These are phyloP conservation scores for Pachyseris speciosa DNA, from an alignment of 64 coral and sea anemone genomes.

Conservation along the genomic window DNA sequence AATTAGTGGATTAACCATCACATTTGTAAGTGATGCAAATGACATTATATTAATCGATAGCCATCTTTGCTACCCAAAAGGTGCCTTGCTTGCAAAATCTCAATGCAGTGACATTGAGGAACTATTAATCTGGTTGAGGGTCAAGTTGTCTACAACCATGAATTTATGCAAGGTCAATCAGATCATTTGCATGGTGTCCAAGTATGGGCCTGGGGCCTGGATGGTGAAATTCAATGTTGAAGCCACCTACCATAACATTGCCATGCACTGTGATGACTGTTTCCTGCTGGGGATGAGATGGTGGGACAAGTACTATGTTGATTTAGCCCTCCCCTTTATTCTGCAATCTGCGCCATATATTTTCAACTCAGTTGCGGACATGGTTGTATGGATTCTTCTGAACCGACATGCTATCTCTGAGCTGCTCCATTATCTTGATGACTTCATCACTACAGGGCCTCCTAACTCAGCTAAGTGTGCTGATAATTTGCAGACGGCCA, in stretches of 20 bases:
- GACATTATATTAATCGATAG: not conserved
- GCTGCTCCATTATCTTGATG: conserved; percentile 42
- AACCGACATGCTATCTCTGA: not conserved
- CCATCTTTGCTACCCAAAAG: not conserved
- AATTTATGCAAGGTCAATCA: no score
- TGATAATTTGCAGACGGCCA: not conserved
- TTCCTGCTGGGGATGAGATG: conserved; percentile 25
- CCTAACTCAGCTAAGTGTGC: not conserved
- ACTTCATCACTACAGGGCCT: conserved; percentile 18
- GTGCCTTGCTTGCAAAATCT: not conserved
- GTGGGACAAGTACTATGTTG: conserved; percentile 25
- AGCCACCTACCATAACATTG: conserved; percentile 17
- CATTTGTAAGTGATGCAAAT: not conserved
- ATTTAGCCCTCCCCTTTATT: conserved; percentile 47
- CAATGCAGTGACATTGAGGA: not conserved
- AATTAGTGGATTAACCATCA: not conserved
- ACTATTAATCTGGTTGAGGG: not conserved
- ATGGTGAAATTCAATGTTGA: conserved; percentile 48
- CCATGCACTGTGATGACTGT: conserved; percentile 20
- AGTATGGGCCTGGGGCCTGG: not conserved
- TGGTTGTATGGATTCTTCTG: conserved; percentile 25
- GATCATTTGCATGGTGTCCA: not conserved
- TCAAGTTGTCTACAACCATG: no score
- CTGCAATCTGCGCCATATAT: conserved; percentile 12
- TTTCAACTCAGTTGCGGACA: conserved; percentile 11